Base-by-base conservation (phyloP, 2,888 invertebrate species). In the Rhingia rostrata region DNA sequence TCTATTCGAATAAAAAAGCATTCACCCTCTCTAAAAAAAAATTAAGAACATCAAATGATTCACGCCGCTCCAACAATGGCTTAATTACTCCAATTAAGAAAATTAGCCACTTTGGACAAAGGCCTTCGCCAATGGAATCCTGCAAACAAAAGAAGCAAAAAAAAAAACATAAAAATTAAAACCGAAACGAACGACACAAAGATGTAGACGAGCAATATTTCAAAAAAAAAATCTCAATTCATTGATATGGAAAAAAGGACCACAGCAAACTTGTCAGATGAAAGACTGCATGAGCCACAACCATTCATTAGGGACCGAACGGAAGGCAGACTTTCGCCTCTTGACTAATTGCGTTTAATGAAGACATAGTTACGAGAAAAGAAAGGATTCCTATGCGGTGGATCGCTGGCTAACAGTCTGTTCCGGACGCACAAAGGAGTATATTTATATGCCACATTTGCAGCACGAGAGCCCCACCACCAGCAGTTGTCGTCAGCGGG, bases 321-420 rank as follows among this genome's bases (percentile, higher is more conserved):
- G 58, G 58, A 73, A 66, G 67, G 54, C 80, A 80, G 80, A 80
- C 74, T 80, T 80, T 80, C 54, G 74, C 54, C 61, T 74, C 80
- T 80, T 80, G 80, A 80, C 80, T 80, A 80, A 80, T 80, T 80
- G 80, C 74, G 74, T 80, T 80, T 74, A 80, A 80, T 80, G 80
- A 80, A 80, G 80, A 80, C 61, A 80, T 67, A 74, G 80, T 74
- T 74, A 66, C 61, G 54, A 60, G 63, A 51, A 69, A 66, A 60
- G 45, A 67, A 41, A 73, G 60, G 53, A 78, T 78, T 51, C 72
- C 30, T 73, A 66, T 80, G 66, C 79, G 79, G 74, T 60, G 53
- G 73, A 66, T 73, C 64, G 41, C 60, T 73, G 56, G 72, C 64
- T 58, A 49, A 33, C 5, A 37, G 39, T 14, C 74, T 67, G 80